Base-by-base conservation (phyloP, 2,113 vertebrate genomes). In the Tauraco erythrolophus region DNA sequence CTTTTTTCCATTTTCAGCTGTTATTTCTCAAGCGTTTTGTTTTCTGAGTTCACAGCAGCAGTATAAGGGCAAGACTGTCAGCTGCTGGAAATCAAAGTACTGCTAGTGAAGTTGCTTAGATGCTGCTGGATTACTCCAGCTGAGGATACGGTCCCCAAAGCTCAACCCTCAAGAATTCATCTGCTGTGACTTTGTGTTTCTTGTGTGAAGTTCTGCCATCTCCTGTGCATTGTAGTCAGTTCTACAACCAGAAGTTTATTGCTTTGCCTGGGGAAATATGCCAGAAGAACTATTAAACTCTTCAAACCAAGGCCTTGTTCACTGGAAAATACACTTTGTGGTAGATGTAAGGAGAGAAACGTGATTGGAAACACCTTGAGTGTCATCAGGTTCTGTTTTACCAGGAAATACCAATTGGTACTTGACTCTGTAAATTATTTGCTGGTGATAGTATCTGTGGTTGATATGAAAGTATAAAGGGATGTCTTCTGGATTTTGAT, bases 271-370 rank as follows among this genome's bases (percentile, higher is more conserved):
- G 50, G 33, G 66, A 39, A 83, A 89, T 72, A 43, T 5, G 22
- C 2, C 37, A 50, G 81, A 88, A 71, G 41, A 58, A 27, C 1
- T 1, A 1, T 43, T 57, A 14, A 65, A 33, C 5, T 61, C 9
- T 28, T 37, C 28, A 33, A 72, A 7, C 11, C 5, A 23, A n/a
- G 35, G 53, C 17, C 19, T 74, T 22, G 53, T 30, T 82, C 19
- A 4, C 3, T 0, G 19, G 19, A 24, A 41, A 50, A 58, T 48
- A 23, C 0, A 13, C 10, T 41, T 50, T 7, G 45, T 60, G 57
- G 10, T 43, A 21, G 71, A 9, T 19, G 28, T 11, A 10, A 37
- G 23, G n/a, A 58, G 46, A 9, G 54, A 50, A 48, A 6, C 11
- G 24, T 7, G 27, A 2, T 31, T 48, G 21, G 50, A 74, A 84